Evolutionary conservation across 2,113 vertebrate genomes (phyloP), one percentile per base, ranked within the genome.

Genomic region (Pampusana beccarii): DNA sequence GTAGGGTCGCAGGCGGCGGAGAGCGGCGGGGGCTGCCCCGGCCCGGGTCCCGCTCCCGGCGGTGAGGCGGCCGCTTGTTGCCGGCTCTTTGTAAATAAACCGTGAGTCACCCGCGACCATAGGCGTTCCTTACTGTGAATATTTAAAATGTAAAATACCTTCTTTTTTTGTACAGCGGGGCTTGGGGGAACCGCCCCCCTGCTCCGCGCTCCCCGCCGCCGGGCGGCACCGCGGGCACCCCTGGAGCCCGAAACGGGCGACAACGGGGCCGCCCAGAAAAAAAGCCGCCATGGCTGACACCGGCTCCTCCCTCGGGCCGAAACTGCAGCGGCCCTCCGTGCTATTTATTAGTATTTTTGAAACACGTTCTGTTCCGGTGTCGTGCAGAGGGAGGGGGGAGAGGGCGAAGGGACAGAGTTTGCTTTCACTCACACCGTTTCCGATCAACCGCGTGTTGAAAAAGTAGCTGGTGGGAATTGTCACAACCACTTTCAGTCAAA

Each of bases 71-170:
- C 90, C 81, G 93, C 95, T 93, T 87, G 93, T 93, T 97, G 97
- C 97, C 95, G 96, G 92, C 97, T 97, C 93, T 96, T 94, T 99
- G 99, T 99, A 99, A 99, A 99, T 98, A 98, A 97, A 95, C 97
- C 97, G 98, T 98, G 98, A 98, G 98, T 98, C 98, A 46, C 96
- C 98, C 93, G 97, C 96, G 97, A 97, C 98, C 93, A 16, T 26
- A 98, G 98, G 98, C 98, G 98, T 97, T 97, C 98, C 97, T 98
- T 98, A 98, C 98, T 98, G 99, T 98, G 98, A 99, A 98, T 99
- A 98, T 98, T 98, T 98, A 98, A 98, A 94, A 98, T 98, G 98
- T 98, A 98, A 98, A 98, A 98, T 97, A 97, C 92, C 75, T 96
- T 96, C 94, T 98, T 97, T 97, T 97, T 97, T 95, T 92, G 96